Percentiles rank a stretch among this genome's conserved stretches.
Evolutionary conservation across 2,113 vertebrate genomes (phyloP).

Genomic region (Aptenodytes forsteri): DNA sequence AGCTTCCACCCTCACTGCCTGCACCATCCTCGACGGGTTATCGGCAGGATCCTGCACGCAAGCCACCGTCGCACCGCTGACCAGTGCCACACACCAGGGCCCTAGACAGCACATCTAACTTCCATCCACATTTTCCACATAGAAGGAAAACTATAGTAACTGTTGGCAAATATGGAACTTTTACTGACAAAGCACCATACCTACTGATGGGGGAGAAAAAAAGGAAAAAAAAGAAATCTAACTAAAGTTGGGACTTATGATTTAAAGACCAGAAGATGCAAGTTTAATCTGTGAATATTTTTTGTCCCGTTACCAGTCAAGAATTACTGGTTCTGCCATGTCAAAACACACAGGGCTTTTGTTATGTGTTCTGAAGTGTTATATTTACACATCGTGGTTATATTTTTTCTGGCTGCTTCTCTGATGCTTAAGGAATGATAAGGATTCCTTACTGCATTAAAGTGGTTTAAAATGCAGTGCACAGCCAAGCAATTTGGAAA

Average conservation of each 20-base stretch:
- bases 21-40: background rate
- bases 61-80: accelerated
- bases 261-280: background rate
- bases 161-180: background rate
- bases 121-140: accelerated
- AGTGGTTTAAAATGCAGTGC: slow-evolving; percentile 27
- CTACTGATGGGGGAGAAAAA: background rate
- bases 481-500: slow-evolving; percentile 54
- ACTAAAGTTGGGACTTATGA: background rate
- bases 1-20: background rate
- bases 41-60: accelerated
- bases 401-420: slow-evolving; percentile 3
- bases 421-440: slow-evolving; percentile 18
- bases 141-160: background rate
- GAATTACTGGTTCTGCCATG: background rate
- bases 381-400: background rate
- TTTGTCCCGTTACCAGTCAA: background rate
- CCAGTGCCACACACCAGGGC: background rate
- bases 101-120: background rate
- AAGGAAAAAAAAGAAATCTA: background rate
- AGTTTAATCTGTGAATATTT: background rate
- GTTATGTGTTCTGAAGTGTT: background rate
- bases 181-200: background rate
- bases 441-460: background rate
- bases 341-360: background rate